Evolutionary conservation across 2,888 invertebrate species (phyloP).

Genomic region (Graphium colonna): DNA sequence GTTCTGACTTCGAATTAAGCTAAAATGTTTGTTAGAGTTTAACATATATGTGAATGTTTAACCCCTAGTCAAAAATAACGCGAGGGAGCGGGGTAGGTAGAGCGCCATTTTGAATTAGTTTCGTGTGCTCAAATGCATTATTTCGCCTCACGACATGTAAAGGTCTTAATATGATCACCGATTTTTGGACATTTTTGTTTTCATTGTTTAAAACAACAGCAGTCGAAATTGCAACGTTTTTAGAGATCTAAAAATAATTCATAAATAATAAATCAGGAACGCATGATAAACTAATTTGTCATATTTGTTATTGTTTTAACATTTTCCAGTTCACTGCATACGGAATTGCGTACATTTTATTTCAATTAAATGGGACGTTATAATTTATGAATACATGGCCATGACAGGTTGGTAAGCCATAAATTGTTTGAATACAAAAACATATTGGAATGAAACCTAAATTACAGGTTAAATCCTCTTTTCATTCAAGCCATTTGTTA

Average conservation of each 20-base stretch:
- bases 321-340: slow-evolving; percentile 4
- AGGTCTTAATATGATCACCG: too few species aligned
- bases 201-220: too few species aligned
- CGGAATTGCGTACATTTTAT: slow-evolving; percentile 15
- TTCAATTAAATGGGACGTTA: slow-evolving; percentile 13
- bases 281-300: slow-evolving; percentile 1
- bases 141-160: too few species aligned
- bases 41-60: too few species aligned
- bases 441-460: neutral
- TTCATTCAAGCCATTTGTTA: too few species aligned
- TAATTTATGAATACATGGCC: slow-evolving; percentile 19
- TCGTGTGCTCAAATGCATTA: neutral
- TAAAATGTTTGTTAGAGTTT: too few species aligned
- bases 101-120: neutral
- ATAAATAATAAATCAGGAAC: too few species aligned
- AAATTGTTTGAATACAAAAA: neutral
- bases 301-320: slow-evolving; percentile 16
- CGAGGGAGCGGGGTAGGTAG: neutral
- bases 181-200: too few species aligned
- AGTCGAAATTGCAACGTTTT: too few species aligned
- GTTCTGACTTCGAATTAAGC: too few species aligned
- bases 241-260: too few species aligned
- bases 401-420: slow-evolving; percentile 12
- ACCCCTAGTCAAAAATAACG: too few species aligned
- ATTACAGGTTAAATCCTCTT: neutral